Evolutionary conservation across 2,113 vertebrate species (phyloP).

Genomic region (Amblyornis subalaris): DNA sequence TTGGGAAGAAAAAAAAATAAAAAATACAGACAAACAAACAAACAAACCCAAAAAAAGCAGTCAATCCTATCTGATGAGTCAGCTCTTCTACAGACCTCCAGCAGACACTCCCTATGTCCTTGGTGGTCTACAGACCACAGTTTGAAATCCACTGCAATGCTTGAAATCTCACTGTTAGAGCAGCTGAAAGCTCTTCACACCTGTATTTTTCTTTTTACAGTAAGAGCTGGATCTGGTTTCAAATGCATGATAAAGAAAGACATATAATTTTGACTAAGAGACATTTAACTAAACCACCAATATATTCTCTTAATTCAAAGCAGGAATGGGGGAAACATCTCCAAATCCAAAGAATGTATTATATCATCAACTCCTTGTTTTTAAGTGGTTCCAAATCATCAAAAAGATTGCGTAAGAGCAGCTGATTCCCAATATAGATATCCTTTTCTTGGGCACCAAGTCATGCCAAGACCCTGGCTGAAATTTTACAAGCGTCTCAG

Average conservation of each 20-base stretch:
- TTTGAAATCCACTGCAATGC: neutral
- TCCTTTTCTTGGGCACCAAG: conserved; percentile 29
- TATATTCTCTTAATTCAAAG: conserved; percentile 33
- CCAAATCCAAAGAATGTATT: conserved; percentile 43
- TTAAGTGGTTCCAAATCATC: conserved; percentile 61
- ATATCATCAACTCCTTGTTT: conserved; percentile 30
- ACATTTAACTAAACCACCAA: conserved; percentile 31
- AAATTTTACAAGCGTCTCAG: conserved; percentile 44
- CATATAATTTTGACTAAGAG: neutral
- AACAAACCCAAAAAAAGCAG: neutral
- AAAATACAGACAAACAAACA: neutral
- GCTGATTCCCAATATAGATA: conserved; percentile 25
- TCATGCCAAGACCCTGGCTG: conserved; percentile 36
- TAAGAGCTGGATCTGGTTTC: neutral
- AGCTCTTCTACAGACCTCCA: neutral
- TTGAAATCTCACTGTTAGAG: neutral
- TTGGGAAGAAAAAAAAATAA: neutral
- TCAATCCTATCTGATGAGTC: neutral
- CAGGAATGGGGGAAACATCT: conserved; percentile 24
- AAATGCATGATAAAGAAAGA: neutral
- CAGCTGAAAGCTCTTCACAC: neutral
- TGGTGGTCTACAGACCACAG: neutral
- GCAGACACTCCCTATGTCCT: neutral
- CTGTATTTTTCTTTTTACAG: neutral
- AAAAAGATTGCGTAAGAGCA: conserved; percentile 39